A percentile compares a stretch with the other conserved stretches of the same genome.
These are phyloP conservation scores for Natator depressus DNA, from an alignment of 2,113 vertebrate genomes.

Conservation along the genomic window DNA sequence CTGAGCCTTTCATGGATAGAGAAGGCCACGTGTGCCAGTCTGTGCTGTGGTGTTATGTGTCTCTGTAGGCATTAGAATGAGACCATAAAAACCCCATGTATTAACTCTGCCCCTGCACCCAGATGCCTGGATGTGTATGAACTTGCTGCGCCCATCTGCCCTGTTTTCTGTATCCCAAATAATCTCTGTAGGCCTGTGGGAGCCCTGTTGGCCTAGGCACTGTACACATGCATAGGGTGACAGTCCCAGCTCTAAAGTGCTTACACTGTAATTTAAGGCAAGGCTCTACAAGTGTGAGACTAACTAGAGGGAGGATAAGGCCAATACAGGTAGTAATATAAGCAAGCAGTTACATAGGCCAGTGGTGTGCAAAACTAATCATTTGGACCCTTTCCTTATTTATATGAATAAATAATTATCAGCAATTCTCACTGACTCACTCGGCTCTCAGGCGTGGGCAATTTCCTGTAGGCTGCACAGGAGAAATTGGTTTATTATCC, in stretches of 20 bases:
- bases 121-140: neutral
- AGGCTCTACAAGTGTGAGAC: neutral
- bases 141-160: neutral
- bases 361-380: neutral
- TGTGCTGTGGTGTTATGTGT: neutral
- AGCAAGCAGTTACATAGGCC: neutral
- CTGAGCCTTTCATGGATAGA: neutral
- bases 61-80: neutral
- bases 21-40: conserved; percentile 2
- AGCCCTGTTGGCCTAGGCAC: neutral
- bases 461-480: neutral
- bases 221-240: neutral
- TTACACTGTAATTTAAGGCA: neutral
- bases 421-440: neutral
- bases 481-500: neutral
- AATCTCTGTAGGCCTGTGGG: neutral
- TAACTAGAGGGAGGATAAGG: neutral
- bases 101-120: neutral
- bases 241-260: neutral
- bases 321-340: neutral
- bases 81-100: neutral
- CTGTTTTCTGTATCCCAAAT: neutral
- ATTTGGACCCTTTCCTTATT: neutral
- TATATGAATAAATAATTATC: neutral
- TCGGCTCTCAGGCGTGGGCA: neutral